These are phyloP conservation scores for Augochlora pura DNA, from an alignment of 1,140 invertebrate genomes.

Conservation along the genomic window DNA sequence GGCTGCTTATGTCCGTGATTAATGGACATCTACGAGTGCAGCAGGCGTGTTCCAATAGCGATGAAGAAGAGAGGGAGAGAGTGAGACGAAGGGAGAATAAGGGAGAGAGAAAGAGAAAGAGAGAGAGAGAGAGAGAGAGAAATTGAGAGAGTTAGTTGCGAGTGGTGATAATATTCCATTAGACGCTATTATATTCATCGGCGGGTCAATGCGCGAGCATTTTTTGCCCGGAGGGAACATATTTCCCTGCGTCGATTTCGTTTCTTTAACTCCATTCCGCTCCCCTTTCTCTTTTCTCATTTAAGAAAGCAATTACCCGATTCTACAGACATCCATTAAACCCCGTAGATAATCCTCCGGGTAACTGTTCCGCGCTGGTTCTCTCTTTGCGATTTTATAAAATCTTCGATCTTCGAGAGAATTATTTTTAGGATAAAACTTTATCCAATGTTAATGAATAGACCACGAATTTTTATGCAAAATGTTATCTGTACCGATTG, in stretches of 20 bases:
- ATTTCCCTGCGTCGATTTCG: neutral
- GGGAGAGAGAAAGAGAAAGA: neutral
- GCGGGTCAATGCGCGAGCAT: constrained; percentile 49
- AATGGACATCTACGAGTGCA: constrained; percentile 72
- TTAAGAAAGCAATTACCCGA: too few relatives aligned
- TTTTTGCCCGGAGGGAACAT: constrained; percentile 28
- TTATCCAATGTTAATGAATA: too few relatives aligned
- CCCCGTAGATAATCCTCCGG: too few relatives aligned
- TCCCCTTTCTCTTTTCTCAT: too few relatives aligned
- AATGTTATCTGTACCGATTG: too few relatives aligned
- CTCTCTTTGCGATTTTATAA: too few relatives aligned
- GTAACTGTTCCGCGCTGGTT: too few relatives aligned
- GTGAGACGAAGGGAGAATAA: too few relatives aligned
- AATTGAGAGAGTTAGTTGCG: constrained; percentile 54
- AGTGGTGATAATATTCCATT: constrained; percentile 69
- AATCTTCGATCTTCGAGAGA: too few relatives aligned
- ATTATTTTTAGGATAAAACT: too few relatives aligned
- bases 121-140: constrained; percentile 26
- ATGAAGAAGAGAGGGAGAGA: constrained; percentile 41
- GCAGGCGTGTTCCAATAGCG: constrained; percentile 68
- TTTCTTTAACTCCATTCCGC: neutral
- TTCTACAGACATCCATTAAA: too few relatives aligned
- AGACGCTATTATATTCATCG: constrained; percentile 73
- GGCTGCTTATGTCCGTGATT: constrained; percentile 74
- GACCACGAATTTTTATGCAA: too few relatives aligned